phyloP scores from a whole-genome alignment of 2,888 invertebrate genomes.

The Apotomis betuletana region DNA sequence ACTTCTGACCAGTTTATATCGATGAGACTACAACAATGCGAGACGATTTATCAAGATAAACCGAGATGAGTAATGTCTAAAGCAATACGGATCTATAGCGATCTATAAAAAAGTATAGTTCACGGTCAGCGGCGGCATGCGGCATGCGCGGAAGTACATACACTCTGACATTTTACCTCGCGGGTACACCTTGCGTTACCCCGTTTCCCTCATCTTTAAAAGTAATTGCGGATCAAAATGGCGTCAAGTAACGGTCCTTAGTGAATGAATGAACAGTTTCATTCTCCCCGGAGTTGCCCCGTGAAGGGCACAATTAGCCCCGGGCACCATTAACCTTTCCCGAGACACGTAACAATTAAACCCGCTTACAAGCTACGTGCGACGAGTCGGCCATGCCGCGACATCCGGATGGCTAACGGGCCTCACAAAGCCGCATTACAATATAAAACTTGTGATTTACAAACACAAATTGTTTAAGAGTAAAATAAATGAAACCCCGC shows the following conservation, averaged over 20 bases:
- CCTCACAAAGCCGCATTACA: slow-evolving; percentile 57
- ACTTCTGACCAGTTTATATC: slow-evolving; percentile 46
- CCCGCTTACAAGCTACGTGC: slow-evolving; percentile 52
- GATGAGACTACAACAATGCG: slow-evolving; percentile 42
- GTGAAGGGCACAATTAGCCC: slow-evolving; percentile 56
- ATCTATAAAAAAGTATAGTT: slow-evolving; percentile 76
- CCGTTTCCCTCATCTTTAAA: slow-evolving; percentile 44
- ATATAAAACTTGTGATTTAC: slow-evolving; percentile 73
- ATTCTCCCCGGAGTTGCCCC: slow-evolving; percentile 45
- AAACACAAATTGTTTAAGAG: slow-evolving; percentile 75
- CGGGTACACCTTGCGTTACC: slow-evolving; percentile 68
- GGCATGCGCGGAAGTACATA: slow-evolving; percentile 62
- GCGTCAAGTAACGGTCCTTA: slow-evolving; percentile 64
- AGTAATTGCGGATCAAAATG: slow-evolving; percentile 61
- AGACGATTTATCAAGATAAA: slow-evolving; percentile 55
- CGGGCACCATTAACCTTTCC: slow-evolving; percentile 62
- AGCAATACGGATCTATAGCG: slow-evolving; percentile 70
- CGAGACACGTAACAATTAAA: slow-evolving; percentile 53
- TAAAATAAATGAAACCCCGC: slow-evolving; percentile 72
- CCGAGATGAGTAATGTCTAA: slow-evolving; percentile 62
- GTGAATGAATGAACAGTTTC: slow-evolving; percentile 65
- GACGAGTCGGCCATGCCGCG: slow-evolving; percentile 61
- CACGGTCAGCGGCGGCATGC: slow-evolving; percentile 60
- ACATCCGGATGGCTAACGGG: slow-evolving; percentile 71
- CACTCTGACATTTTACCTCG: slow-evolving; percentile 70